A percentile compares a stretch with the other conserved stretches of the same genome.
phyloP scores from a whole-genome alignment of 2,113 vertebrate genomes.

The Erythrolamprus reginae region DNA sequence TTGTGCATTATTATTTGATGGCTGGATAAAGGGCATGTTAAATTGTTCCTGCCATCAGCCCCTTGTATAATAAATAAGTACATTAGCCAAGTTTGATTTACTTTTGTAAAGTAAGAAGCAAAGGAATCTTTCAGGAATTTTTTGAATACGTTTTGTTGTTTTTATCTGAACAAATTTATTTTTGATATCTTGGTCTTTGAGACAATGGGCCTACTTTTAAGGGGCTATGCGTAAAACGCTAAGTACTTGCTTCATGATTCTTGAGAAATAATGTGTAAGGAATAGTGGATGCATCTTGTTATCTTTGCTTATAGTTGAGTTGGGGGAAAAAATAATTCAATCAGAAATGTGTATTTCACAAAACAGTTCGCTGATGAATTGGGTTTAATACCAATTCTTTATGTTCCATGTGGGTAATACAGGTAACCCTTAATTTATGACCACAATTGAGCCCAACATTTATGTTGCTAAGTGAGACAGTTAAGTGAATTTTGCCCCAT shows the following conservation, averaged over 20 bases:
- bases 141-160: not conserved
- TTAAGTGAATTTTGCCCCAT: not conserved
- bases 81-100: too few species aligned
- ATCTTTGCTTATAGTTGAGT: not conserved
- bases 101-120: conserved; percentile 10
- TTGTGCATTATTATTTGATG: not conserved
- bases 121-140: conserved; percentile 1
- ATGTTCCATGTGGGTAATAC: not conserved
- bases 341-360: not conserved
- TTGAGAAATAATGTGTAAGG: not conserved
- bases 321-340: not conserved
- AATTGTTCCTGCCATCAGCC: not conserved
- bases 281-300: not conserved
- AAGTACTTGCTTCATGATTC: not conserved
- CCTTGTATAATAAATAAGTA: not conserved
- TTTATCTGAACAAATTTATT: not conserved
- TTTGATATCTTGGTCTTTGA: conserved; percentile 10
- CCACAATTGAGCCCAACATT: not conserved
- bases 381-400: not conserved
- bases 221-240: not conserved
- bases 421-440: not conserved
- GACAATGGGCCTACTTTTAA: not conserved
- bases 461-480: not conserved
- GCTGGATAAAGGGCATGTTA: not conserved
- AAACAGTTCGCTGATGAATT: not conserved